Evolutionary conservation across 2,888 invertebrate species (phyloP).

Genomic region (Monopis laevigella): DNA sequence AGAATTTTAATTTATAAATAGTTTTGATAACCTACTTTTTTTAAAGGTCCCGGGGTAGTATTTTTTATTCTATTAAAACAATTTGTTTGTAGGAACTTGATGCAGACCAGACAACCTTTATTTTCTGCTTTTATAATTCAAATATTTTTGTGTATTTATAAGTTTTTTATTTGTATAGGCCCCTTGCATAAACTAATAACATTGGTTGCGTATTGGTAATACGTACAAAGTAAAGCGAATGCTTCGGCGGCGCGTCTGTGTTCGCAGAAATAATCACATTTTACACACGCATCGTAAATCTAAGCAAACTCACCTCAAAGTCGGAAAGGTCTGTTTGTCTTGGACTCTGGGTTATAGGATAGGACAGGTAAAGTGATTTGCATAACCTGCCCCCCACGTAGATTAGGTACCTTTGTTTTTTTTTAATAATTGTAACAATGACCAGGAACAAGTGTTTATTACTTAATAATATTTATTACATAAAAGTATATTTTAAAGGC

Average conservation of each 20-base stretch:
- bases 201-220: background rate
- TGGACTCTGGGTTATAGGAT: conserved; percentile 36
- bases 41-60: too few relatives aligned
- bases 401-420: conserved; percentile 23
- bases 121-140: too few relatives aligned
- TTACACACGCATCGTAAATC: conserved; percentile 60
- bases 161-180: too few relatives aligned
- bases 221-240: conserved; percentile 4
- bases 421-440: conserved; percentile 4
- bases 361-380: conserved; percentile 61
- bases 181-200: too few relatives aligned
- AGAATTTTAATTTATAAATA: too few relatives aligned
- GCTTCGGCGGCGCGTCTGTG: conserved; percentile 40
- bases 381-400: conserved; percentile 62
- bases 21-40: too few relatives aligned
- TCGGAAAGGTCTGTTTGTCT: conserved; percentile 48
- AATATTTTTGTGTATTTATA: too few relatives aligned
- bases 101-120: too few relatives aligned
- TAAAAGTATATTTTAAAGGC: too few relatives aligned
- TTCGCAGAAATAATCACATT: conserved; percentile 46
- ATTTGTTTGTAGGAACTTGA: too few relatives aligned
- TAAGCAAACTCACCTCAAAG: conserved; percentile 45
- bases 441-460: conserved; percentile 5
- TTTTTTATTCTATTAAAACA: too few relatives aligned
- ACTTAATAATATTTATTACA: too few relatives aligned